Evolutionary conservation across 1,140 invertebrate species (phyloP), one percentile per base, ranked within the genome.

Genomic region (Ptiloglossa arizonensis): DNA sequence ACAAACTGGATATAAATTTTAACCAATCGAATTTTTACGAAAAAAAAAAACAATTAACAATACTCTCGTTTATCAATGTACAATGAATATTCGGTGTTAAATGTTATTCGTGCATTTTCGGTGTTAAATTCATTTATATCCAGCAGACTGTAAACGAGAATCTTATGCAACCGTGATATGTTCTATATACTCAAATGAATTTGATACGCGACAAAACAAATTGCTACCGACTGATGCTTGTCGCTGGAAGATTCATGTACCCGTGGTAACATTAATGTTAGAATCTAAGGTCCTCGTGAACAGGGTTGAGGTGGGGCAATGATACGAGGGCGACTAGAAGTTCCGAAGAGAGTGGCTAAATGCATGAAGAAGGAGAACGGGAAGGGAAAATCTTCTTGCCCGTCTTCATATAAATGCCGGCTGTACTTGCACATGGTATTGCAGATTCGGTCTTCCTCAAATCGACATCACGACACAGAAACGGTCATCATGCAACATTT

Each of bases 391-490:
- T 90, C 88, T 57, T 90, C 89, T 44, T 82, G 83, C 70, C 77
- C 81, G 86, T 90, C 89, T 90, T 90, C 87, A 87, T 91, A 91
- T 91, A 91, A 91, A 91, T 91, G 87, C 86, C 81, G 87, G 64
- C 71, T 83, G 81, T 83, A 82, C 79, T 87, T 88, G 83, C 85
- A 81, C 83, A 83, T 80, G 83, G 87, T 87, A 89, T 59, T 44
- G 62, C 87, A 89, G 90, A 89, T 90, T 87, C 87, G 80, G 88
- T 88, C 89, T 89, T 66, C 88, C 88, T 87, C 82, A 88, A 90
- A 89, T 87, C 85, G 80, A 87, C 85, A 83, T 64, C 72, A 79
- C 80, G 60, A 86, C 79, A 77, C 81, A 82, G 78, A 57, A 67
- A 48, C 87, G 83, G 71, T 83, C 90, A 79, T 77, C 75, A 91